Conservation (phyloP, 2,888 invertebrate species). For the Agonopterix subpropinquella region DNA sequence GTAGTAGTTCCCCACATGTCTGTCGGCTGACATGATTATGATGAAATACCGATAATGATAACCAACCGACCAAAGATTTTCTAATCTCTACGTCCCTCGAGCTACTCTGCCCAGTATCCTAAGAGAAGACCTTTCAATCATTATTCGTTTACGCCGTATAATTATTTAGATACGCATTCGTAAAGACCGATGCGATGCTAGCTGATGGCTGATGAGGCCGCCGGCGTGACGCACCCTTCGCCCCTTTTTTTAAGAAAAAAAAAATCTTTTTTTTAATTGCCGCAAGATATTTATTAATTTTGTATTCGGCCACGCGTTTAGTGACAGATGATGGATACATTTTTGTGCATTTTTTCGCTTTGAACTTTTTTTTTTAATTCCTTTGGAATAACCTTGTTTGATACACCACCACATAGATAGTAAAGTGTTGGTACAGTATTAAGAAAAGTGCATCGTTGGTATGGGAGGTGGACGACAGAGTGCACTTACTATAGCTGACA, state of each 20-base stretch:
- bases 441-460: too few relatives aligned
- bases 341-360: neutral
- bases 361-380: too few relatives aligned
- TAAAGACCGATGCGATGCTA: conserved; percentile 15
- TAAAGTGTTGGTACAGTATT: too few relatives aligned
- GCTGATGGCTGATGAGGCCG: conserved; percentile 50
- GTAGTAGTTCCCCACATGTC: too few relatives aligned
- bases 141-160: conserved; percentile 58
- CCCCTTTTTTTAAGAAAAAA: conserved; percentile 13
- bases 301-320: conserved; percentile 6
- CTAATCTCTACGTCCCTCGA: neutral
- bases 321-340: neutral
- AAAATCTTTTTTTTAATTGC: conserved; percentile 62
- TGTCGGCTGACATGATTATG: too few relatives aligned
- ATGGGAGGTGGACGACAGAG: too few relatives aligned
- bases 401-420: too few relatives aligned
- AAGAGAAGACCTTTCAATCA: conserved; percentile 68
- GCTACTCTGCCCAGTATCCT: conserved; percentile 30
- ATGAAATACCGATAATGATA: too few relatives aligned
- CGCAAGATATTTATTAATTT: conserved; percentile 46
- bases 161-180: conserved; percentile 66
- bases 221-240: conserved; percentile 35
- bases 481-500: too few relatives aligned
- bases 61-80: neutral
- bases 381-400: too few relatives aligned